A percentile compares a stretch with the other conserved stretches of the same genome.
Evolutionary conservation across 2,797 vertebrate genomes (phyloP).

Genomic region (Erethizon dorsatum): DNA sequence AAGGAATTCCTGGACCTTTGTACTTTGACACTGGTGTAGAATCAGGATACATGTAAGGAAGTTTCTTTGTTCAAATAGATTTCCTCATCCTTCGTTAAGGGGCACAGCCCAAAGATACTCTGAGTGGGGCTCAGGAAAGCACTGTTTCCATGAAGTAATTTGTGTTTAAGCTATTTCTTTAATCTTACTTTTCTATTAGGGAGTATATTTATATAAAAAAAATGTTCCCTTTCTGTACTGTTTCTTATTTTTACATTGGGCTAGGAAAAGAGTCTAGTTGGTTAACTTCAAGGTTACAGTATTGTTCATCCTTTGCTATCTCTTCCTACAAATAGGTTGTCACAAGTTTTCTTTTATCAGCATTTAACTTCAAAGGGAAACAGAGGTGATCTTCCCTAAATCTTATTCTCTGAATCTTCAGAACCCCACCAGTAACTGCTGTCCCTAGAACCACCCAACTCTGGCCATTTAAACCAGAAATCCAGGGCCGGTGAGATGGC

Average conservation of each 20-base stretch:
- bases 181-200: slow-evolving; percentile 29
- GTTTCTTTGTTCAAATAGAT: background rate
- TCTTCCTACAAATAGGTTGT: slow-evolving; percentile 18
- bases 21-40: background rate
- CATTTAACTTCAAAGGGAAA: slow-evolving; percentile 59
- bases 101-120: background rate
- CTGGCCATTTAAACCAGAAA: slow-evolving; percentile 31
- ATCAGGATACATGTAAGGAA: background rate
- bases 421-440: background rate
- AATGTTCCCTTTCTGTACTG: background rate
- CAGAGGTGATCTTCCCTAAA: slow-evolving; percentile 34
- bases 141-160: slow-evolving; percentile 48
- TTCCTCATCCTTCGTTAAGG: background rate
- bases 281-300: background rate
- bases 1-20: background rate
- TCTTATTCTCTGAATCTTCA: slow-evolving; percentile 23
- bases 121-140: background rate
- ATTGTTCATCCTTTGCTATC: slow-evolving; percentile 24
- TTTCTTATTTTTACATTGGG: slow-evolving; percentile 17
- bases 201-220: slow-evolving; percentile 46
- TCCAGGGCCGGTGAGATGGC: too few species aligned
- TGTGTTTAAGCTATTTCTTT: slow-evolving; percentile 23
- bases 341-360: background rate
- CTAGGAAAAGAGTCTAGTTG: background rate
- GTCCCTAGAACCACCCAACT: background rate